Conservation (phyloP, 92 coral and sea anemone species). For the Palythoa heliodiscus region DNA sequence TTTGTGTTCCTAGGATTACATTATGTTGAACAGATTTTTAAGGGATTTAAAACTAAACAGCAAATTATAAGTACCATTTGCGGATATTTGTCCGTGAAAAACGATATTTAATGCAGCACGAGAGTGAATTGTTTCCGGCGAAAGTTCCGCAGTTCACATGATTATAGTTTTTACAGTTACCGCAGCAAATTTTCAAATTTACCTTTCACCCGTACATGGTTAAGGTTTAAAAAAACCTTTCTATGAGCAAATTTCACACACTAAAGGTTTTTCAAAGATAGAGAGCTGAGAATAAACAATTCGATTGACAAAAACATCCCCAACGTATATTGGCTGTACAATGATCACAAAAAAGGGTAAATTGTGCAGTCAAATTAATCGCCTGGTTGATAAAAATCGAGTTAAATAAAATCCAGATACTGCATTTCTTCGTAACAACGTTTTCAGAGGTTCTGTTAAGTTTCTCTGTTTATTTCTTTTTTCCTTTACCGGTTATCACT, state of each 20-base stretch:
- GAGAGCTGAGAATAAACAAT: not conserved
- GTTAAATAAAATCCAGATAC: too few relatives aligned
- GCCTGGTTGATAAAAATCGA: not conserved
- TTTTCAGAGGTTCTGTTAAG: too few relatives aligned
- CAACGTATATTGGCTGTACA: not conserved
- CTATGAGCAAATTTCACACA: not conserved
- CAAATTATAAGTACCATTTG: not conserved
- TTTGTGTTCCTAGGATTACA: not conserved
- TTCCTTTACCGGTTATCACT: too few relatives aligned
- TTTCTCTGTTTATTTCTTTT: too few relatives aligned
- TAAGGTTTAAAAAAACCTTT: not conserved
- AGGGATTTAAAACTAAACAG: not conserved
- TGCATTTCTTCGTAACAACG: too few relatives aligned
- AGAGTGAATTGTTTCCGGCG: not conserved
- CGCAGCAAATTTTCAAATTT: not conserved
- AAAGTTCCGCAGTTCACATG: not conserved
- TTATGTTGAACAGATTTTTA: not conserved
- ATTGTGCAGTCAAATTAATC: not conserved
- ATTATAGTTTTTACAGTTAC: not conserved
- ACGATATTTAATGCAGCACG: not conserved
- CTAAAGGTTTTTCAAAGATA: not conserved
- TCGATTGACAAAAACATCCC: not conserved
- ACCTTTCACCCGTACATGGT: not conserved
- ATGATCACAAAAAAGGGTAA: not conserved
- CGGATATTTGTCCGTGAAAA: not conserved